phyloP scores from a whole-genome alignment of 2,113 vertebrate species.

The Amblyopsis rosae region DNA sequence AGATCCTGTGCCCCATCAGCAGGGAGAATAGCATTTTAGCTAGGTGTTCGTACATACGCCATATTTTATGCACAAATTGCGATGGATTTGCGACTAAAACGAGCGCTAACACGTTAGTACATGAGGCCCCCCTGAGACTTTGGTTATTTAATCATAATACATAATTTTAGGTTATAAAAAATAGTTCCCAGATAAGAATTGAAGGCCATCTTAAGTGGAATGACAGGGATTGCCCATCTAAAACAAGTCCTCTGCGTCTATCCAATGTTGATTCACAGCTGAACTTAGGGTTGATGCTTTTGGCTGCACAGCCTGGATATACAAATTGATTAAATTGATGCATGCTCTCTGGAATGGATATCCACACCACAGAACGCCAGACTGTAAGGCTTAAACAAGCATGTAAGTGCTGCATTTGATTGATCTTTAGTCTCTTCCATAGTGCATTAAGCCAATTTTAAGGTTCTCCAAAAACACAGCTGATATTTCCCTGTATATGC shows the following conservation, averaged over 20 bases:
- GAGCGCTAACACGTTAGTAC: no score
- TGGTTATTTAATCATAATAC: constrained; percentile 73
- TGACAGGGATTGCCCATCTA: constrained; percentile 52
- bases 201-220: constrained; percentile 54
- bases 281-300: constrained; percentile 67
- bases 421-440: constrained; percentile 67
- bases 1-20: no score
- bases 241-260: constrained; percentile 62
- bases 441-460: constrained; percentile 75
- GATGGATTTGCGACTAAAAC: no score
- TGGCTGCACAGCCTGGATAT: constrained; percentile 77
- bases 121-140: constrained; percentile 54
- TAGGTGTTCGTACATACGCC: no score
- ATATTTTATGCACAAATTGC: no score
- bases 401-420: constrained; percentile 78
- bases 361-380: constrained; percentile 62
- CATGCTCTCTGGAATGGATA: constrained; percentile 68
- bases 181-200: constrained; percentile 45
- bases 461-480: constrained; percentile 67
- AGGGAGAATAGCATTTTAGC: no score
- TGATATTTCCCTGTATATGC: constrained; percentile 68
- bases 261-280: constrained; percentile 54
- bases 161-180: constrained; percentile 53
- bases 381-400: constrained; percentile 72
- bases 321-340: constrained; percentile 75